A percentile compares a stretch with the other conserved stretches of the same genome.
phyloP scores from a whole-genome alignment of 2,113 vertebrate genomes.

The Cyanoderma ruficeps region DNA sequence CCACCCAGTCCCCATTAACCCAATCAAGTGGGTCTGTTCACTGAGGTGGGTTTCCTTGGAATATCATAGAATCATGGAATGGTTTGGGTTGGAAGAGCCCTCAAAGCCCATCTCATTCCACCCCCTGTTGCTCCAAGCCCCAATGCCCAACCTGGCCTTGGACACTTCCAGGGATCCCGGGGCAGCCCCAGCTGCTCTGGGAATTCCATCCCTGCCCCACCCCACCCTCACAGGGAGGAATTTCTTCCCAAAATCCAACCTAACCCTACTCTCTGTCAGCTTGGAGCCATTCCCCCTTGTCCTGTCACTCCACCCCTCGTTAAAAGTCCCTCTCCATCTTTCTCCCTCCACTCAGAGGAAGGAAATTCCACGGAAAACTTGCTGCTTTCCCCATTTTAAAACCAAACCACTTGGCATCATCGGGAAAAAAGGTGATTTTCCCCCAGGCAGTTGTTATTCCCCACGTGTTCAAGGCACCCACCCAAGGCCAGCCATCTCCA shows the following conservation, averaged over 20 bases:
- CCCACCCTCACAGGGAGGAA: neutral
- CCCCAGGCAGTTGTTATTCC: neutral
- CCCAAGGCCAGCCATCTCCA: neutral
- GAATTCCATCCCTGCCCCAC: too few species aligned
- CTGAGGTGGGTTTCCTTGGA: neutral
- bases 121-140: neutral
- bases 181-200: neutral
- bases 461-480: fast-evolving
- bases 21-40: neutral
- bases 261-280: neutral
- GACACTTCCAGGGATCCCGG: neutral
- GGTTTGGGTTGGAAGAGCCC: neutral
- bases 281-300: neutral
- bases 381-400: neutral
- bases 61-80: neutral
- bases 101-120: neutral
- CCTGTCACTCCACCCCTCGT: neutral
- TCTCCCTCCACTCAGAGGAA: neutral
- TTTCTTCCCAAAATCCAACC: neutral
- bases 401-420: neutral
- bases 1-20: neutral
- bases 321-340: neutral
- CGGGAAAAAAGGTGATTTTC: neutral
- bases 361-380: neutral
- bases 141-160: neutral